These are phyloP conservation scores for Myxocyprinus asiaticus DNA, from an alignment of 2,113 vertebrate genomes.

Conservation along the genomic window DNA sequence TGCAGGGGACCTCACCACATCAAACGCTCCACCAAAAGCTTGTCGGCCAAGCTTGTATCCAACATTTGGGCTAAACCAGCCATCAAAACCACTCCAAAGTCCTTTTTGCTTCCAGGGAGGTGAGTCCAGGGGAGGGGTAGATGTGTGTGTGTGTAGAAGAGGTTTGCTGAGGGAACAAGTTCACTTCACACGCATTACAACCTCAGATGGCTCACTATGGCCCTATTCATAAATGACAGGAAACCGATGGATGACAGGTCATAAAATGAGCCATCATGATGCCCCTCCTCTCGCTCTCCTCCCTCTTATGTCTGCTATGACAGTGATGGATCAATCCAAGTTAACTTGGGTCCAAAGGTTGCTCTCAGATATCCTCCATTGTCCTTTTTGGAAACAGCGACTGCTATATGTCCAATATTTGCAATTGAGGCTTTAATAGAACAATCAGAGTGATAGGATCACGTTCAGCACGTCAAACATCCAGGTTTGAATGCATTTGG, in stretches of 20 bases:
- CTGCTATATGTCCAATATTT: constrained; percentile 54
- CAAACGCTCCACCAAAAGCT: constrained; percentile 26
- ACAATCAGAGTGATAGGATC: not conserved
- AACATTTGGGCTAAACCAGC: constrained; percentile 37
- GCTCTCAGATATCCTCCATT: constrained; percentile 57
- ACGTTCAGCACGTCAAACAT: not conserved
- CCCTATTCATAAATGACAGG: constrained; percentile 46
- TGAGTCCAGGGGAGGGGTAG: constrained; percentile 10
- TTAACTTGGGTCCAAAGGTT: constrained; percentile 54
- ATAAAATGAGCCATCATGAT: constrained; percentile 45
- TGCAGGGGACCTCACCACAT: constrained; percentile 24
- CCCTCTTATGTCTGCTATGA: constrained; percentile 48
- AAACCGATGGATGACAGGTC: constrained; percentile 42
- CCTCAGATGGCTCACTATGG: constrained; percentile 65
- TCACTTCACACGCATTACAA: constrained; percentile 60
- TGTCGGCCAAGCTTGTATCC: constrained; percentile 19
- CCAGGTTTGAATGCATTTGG: no score
- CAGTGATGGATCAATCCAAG: constrained; percentile 67
- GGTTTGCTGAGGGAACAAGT: constrained; percentile 37
- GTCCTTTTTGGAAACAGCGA: constrained; percentile 61
- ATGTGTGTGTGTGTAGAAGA: no score
- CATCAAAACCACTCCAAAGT: constrained; percentile 27
- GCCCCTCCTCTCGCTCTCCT: not conserved
- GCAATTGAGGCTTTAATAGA: constrained; percentile 11
- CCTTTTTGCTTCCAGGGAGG: constrained; percentile 22